phyloP scores from a whole-genome alignment of 2,888 invertebrate species.

The Fragum sueziense region DNA sequence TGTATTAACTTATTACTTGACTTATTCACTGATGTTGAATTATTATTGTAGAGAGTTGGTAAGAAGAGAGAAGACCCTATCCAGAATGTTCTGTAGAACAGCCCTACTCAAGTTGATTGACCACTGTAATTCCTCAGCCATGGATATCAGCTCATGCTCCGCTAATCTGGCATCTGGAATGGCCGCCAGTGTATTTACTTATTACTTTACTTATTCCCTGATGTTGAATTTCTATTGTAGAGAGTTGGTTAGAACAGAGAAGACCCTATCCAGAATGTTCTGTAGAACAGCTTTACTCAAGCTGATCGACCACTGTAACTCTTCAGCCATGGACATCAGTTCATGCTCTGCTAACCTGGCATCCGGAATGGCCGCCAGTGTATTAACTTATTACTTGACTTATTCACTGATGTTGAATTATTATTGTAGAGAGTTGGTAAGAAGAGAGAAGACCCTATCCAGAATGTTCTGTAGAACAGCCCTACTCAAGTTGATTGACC shows the following conservation, averaged over 20 bases:
- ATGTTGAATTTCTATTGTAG: slow-evolving; percentile 75
- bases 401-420: slow-evolving; percentile 81
- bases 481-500: slow-evolving; percentile 77
- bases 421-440: slow-evolving; percentile 78
- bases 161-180: slow-evolving; percentile 78
- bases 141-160: slow-evolving; percentile 73
- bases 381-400: slow-evolving; percentile 77
- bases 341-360: slow-evolving; percentile 71
- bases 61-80: slow-evolving; percentile 67
- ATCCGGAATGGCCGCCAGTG: slow-evolving; percentile 78
- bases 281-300: slow-evolving; percentile 79
- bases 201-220: slow-evolving; percentile 79
- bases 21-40: slow-evolving; percentile 81
- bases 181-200: slow-evolving; percentile 78
- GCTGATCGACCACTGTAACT: slow-evolving; percentile 80
- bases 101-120: slow-evolving; percentile 74
- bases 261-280: slow-evolving; percentile 77
- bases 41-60: slow-evolving; percentile 67
- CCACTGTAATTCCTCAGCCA: slow-evolving; percentile 80
- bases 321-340: slow-evolving; percentile 76
- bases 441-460: slow-evolving; percentile 76
- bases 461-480: slow-evolving; percentile 80
- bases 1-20: slow-evolving; percentile 78
- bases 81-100: slow-evolving; percentile 72
- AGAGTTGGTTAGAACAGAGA: slow-evolving; percentile 79